phyloP scores from a whole-genome alignment of 2,888 invertebrate species.

The Leptothorax acervorum region DNA sequence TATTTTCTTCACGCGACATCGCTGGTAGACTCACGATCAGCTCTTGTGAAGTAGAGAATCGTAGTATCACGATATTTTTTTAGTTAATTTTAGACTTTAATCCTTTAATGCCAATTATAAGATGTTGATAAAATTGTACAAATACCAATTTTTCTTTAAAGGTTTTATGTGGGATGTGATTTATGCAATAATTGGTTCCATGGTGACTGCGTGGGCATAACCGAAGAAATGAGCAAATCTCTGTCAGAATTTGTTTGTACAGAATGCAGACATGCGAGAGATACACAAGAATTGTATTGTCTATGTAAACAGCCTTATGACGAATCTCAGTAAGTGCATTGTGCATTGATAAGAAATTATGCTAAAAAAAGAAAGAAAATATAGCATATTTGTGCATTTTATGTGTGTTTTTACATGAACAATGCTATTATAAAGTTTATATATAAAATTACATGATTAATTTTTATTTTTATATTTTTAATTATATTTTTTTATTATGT shows the following conservation, averaged over 20 bases:
- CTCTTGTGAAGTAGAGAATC: not conserved
- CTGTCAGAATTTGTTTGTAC: constrained; percentile 96
- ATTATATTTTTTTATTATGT: not conserved
- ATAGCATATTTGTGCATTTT: not conserved
- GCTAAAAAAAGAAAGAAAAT: not conserved
- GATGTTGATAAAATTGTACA: not conserved
- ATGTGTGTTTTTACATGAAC: not conserved
- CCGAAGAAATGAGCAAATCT: constrained; percentile 95
- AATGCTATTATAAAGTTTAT: not conserved
- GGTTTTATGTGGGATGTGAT: constrained; percentile 99
- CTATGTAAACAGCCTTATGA: constrained; percentile 98
- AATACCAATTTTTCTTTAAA: constrained; percentile 79
- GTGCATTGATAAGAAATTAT: not conserved
- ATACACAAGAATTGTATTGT: constrained; percentile 97
- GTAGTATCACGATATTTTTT: not conserved
- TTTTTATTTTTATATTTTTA: not conserved
- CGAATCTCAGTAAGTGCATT: constrained; percentile 94
- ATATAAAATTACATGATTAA: not conserved
- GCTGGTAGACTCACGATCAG: not conserved
- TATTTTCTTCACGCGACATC: not conserved
- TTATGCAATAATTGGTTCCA: constrained; percentile 99
- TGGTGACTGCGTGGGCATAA: constrained; percentile 97
- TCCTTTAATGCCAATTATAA: not conserved
- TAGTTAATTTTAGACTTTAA: not conserved
- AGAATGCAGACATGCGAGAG: constrained; percentile 94